Evolutionary conservation across 2,888 invertebrate genomes (phyloP).

Genomic region (Nasonovia ribisnigri): DNA sequence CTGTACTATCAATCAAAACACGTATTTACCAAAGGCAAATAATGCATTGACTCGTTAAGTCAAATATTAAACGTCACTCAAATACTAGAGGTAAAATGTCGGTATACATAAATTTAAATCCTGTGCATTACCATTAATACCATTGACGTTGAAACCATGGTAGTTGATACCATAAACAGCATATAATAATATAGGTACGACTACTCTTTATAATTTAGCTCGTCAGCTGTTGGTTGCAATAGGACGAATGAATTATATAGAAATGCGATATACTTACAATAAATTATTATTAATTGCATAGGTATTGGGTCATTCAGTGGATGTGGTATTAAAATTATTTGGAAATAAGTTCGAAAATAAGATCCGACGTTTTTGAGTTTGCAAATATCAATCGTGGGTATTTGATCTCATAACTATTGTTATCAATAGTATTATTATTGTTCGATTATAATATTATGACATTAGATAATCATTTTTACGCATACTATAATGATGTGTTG

Average conservation of each 20-base stretch:
- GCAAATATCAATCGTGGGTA: not conserved
- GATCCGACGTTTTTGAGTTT: not conserved
- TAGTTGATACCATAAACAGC: not conserved
- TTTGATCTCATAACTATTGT: not conserved
- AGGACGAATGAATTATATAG: not conserved
- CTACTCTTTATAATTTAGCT: not conserved
- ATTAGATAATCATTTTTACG: not conserved
- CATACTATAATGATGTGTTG: not conserved
- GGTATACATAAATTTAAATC: not conserved
- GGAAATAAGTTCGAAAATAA: not conserved
- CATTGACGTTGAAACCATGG: not conserved
- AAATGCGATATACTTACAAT: not conserved
- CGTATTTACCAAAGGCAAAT: not conserved
- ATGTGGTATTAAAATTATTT: not conserved
- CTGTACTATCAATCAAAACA: not conserved
- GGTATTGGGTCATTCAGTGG: not conserved
- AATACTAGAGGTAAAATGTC: conserved; percentile 1
- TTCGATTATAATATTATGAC: not conserved
- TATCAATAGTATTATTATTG: not conserved
- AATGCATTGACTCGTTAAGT: not conserved
- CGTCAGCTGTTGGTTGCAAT: not conserved
- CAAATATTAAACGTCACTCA: not conserved
- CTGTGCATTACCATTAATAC: not conserved
- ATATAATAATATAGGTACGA: not conserved
- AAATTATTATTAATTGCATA: not conserved